Evolutionary conservation across 2,113 vertebrate genomes (phyloP), one percentile per base, ranked within the genome.

Genomic region (Sorex araneus): DNA sequence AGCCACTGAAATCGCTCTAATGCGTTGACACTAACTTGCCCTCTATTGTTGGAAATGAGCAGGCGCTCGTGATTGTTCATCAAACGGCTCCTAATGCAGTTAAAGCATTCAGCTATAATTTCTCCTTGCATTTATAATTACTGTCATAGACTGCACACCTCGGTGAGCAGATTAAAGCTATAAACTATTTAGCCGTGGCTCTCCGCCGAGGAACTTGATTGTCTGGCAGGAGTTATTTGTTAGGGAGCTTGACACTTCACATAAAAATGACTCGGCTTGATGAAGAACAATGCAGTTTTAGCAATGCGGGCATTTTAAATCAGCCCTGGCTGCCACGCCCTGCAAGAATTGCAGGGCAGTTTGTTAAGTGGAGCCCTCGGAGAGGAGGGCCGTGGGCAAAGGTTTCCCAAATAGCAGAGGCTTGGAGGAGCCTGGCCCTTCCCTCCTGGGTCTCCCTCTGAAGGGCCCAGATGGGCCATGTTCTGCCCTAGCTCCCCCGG

Each of bases 41-140:
- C 99, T 99, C 99, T 99, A 99, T 99, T 99, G 99, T 99, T 99
- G 98, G 98, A 98, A 99, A 99, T 97, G 99, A 99, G 98, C 98
- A 98, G 98, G 98, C 98, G 98, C 99, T 99, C 99, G 98, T 99
- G 97, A 98, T 99, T 99, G 99, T 99, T 99, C 99, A 99, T 99
- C 99, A 99, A 98, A 99, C 98, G 98, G 98, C 98, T 98, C 99
- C 98, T 99, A 99, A 99, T 99, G 99, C 99, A 99, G 99, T 99
- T 99, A 99, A 99, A 99, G 99, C 99, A 99, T 99, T 99, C 99
- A 98, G 99, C 99, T 99, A 99, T 99, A 99, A 99, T 99, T 99
- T 99, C 99, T 99, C 98, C 98, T 98, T 99, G 99, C 99, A 99
- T 99, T 99, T 99, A 99, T 99, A 99, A 99, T 99, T 99, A 99